Base-by-base conservation (phyloP, 1,140 invertebrate genomes). In the Brachionus koreanus region DNA sequence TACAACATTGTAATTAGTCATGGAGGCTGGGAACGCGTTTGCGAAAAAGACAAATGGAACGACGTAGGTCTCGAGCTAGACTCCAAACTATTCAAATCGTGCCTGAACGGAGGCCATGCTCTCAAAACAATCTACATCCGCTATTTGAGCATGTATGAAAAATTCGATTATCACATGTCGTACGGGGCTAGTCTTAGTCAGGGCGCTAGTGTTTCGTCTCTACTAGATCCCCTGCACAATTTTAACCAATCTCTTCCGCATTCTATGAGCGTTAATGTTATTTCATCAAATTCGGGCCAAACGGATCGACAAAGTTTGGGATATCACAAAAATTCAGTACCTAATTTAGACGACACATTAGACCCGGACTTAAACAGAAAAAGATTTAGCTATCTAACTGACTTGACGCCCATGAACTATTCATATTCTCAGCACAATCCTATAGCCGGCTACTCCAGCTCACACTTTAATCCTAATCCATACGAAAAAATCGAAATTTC, bases 11-110 rank as follows among this genome's bases (percentile, higher is more conserved):
- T 97, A n/a, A 95, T 93, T 83, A 92, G 92, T 74, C 91, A 93
- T 85, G 95, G 95, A 85, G 95, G 95, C 86, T 94, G 95, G 91
- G 92, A 94, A 85, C 96, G 95, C 92, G 95, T 97, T 88, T 91
- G 90, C 88, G 91, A 91, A 85, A 92, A 92, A 85, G 93, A 94
- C 85, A 92, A 93, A 69, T 96, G 95, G 95, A 65, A 19, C 29
- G 92, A 93, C 77, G 90, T 92, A 75, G 90, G 96, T 82, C 90
- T 93, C 84, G 91, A 93, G 83, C 91, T 93, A 79, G 91, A 96
- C 86, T 90, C 92, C 83, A 86, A 79, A 79, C 16, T 96, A 23
- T 93, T 94, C 25, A 90, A 91, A 85, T 91, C 91, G 82, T 95
- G 94, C 88, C 91, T 94, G 16, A 96, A 96, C 90, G 93, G 93